Percentiles rank a stretch among this genome's conserved stretches.
These are phyloP conservation scores for Corythaixoides concolor DNA, from an alignment of 2,113 vertebrate species.

Conservation along the genomic window DNA sequence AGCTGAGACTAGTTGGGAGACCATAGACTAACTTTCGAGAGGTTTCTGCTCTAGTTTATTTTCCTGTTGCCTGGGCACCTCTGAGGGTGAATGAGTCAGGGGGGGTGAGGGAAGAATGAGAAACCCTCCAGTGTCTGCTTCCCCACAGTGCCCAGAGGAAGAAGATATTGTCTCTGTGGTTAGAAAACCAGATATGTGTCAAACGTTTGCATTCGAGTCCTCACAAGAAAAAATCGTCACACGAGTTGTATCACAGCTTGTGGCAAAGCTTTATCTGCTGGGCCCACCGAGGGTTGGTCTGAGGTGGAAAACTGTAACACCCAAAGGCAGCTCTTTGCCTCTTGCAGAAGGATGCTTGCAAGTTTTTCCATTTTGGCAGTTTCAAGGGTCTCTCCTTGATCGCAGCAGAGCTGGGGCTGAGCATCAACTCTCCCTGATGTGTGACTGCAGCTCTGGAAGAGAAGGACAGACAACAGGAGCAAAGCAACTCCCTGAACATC, in stretches of 20 bases:
- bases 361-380: not conserved
- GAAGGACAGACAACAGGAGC: not conserved
- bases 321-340: not conserved
- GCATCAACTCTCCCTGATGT: not conserved
- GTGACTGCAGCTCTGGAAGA: not conserved
- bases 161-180: conserved; percentile 58
- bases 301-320: not conserved
- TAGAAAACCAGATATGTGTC: conserved; percentile 32
- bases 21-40: not conserved
- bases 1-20: not conserved
- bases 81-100: not conserved
- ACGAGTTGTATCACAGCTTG: not conserved
- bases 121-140: conserved; percentile 9
- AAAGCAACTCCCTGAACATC: not conserved
- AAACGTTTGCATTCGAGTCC: not conserved
- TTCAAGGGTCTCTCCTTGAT: not conserved
- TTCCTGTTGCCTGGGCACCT: not conserved
- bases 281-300: not conserved
- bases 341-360: not conserved
- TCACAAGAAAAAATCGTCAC: conserved; percentile 9
- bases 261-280: not conserved
- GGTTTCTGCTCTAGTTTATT: not conserved
- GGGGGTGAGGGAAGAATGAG: not conserved
- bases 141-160: conserved; percentile 13
- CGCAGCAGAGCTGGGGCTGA: not conserved